A percentile compares a stretch with the other conserved stretches of the same genome.
Evolutionary conservation across 2,113 vertebrate species (phyloP).

Genomic region (Nansenia antarctica): DNA sequence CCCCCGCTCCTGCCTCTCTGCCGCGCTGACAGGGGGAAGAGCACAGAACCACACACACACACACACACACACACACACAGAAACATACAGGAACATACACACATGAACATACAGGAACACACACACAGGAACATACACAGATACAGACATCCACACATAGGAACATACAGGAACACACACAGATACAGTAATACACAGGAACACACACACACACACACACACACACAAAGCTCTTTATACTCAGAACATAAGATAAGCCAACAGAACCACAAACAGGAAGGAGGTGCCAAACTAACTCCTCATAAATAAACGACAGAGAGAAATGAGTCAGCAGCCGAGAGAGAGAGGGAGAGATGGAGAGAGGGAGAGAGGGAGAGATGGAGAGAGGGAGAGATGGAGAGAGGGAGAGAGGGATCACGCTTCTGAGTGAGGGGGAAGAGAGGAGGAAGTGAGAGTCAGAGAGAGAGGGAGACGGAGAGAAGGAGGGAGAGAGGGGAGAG

Average conservation of each 20-base stretch:
- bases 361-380: neutral
- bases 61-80: neutral
- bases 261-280: slow-evolving; percentile 36
- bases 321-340: neutral
- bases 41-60: neutral
- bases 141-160: neutral
- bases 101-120: no score
- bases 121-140: neutral
- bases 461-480: neutral
- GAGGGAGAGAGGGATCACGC: neutral
- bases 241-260: neutral
- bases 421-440: neutral
- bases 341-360: neutral
- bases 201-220: neutral
- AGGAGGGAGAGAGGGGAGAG: neutral
- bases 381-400: neutral
- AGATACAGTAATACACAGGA: neutral
- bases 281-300: slow-evolving; percentile 26
- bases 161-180: neutral
- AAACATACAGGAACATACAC: no score
- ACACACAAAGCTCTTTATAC: neutral
- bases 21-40: neutral
- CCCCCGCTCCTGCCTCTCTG: neutral
- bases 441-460: neutral
- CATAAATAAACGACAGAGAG: slow-evolving; percentile 47